phyloP scores from a whole-genome alignment of 2,797 vertebrate species.

The Syngnathus acus region DNA sequence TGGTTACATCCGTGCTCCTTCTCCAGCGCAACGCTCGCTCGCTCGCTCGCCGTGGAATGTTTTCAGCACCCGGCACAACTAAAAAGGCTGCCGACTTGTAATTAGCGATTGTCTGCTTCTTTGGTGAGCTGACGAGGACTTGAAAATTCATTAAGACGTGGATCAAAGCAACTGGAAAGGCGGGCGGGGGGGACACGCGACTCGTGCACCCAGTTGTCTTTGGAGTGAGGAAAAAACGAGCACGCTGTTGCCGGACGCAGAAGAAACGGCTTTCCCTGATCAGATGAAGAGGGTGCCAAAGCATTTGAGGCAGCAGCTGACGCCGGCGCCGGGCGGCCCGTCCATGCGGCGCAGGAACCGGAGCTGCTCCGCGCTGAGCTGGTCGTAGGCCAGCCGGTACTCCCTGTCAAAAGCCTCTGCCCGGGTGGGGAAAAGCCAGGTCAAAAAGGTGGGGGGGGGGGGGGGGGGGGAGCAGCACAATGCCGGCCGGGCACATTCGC shows the following conservation, averaged over 20 bases:
- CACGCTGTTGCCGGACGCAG: neutral
- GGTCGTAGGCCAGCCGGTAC: slow-evolving; percentile 79
- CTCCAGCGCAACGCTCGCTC: slow-evolving; percentile 44
- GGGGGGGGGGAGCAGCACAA: neutral
- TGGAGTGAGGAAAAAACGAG: neutral
- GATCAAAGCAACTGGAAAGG: slow-evolving; percentile 24
- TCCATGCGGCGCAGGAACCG: slow-evolving; percentile 81
- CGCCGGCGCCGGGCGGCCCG: slow-evolving; percentile 71
- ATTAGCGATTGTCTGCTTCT: slow-evolving; percentile 48
- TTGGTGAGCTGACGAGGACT: slow-evolving; percentile 13
- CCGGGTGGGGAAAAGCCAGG: neutral
- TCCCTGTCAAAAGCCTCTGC: slow-evolving; percentile 95
- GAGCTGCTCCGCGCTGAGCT: slow-evolving; percentile 77
- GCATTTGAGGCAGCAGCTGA: slow-evolving; percentile 86
- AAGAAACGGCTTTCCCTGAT: neutral
- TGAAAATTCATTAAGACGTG: slow-evolving; percentile 58
- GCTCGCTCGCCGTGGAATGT: slow-evolving; percentile 18
- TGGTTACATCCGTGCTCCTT: neutral
- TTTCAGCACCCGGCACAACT: slow-evolving; percentile 18
- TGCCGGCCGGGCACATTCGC: slow-evolving; percentile 30
- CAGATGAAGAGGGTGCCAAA: slow-evolving; percentile 86
- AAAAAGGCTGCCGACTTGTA: slow-evolving; percentile 11
- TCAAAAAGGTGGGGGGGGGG: too few species aligned
- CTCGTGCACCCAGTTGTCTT: too few species aligned
- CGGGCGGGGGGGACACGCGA: neutral